These are phyloP conservation scores for Polyploca ridens DNA, from an alignment of 2,888 invertebrate genomes.

Conservation along the genomic window DNA sequence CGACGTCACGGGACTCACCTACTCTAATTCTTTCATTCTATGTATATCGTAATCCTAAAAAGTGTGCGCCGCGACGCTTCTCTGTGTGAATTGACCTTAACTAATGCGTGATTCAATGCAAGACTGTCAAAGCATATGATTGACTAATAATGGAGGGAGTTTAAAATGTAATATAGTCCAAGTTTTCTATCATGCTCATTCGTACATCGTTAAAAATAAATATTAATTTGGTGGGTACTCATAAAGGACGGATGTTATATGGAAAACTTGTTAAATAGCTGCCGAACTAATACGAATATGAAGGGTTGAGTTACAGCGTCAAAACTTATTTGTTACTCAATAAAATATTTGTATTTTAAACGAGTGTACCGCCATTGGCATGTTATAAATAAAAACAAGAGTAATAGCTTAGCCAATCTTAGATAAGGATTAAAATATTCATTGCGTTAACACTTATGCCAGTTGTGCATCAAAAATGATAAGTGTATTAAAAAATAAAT, in stretches of 20 bases:
- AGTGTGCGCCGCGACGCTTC: too few relatives aligned
- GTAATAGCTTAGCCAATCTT: background rate
- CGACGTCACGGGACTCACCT: too few relatives aligned
- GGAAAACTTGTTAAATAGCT: background rate
- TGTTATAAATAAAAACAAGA: background rate
- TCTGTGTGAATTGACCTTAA: too few relatives aligned
- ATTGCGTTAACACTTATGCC: slow-evolving; percentile 5
- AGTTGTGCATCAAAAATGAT: slow-evolving; percentile 18
- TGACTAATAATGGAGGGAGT: too few relatives aligned
- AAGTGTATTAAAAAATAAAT: slow-evolving; percentile 20
- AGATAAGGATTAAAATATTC: background rate
- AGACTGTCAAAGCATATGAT: too few relatives aligned
- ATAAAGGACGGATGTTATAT: background rate
- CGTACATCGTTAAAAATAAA: background rate
- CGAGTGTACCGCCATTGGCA: background rate
- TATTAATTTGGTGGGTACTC: background rate
- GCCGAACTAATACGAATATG: background rate
- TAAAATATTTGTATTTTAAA: too few relatives aligned
- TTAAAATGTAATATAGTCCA: too few relatives aligned
- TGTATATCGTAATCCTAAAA: too few relatives aligned
- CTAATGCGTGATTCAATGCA: too few relatives aligned
- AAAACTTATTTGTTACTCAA: background rate
- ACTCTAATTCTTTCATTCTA: too few relatives aligned
- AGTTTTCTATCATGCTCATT: background rate
- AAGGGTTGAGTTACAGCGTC: background rate